Evolutionary conservation across 37 sponge, comb jelly and placozoan species (phyloP), one percentile per base, ranked within the genome.

Genomic region (Mnemiopsis leidyi): DNA sequence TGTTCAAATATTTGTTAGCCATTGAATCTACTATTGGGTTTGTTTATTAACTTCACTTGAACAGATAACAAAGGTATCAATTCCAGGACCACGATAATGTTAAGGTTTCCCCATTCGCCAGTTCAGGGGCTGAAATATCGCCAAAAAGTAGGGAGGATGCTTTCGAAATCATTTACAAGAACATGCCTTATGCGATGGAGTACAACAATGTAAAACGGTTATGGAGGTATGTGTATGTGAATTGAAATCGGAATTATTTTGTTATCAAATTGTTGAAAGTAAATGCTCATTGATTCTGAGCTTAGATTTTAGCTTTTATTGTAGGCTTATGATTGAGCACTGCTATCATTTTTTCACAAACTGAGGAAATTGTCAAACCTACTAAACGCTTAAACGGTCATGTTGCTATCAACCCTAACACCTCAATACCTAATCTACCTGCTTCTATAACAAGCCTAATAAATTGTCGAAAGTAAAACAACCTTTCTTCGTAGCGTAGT

Each of bases 91-190:
- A 24, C 48, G 25, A 23, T 25, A 85, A 38, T 39, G 36, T 85
- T 29, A 38, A 13, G 35, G 90, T 85, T 1, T 85, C 90, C 35
- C 90, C 90, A 38, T 85, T 85, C 23, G 90, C 61, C 39, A 37
- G 90, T 28, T 38, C 40, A 5, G 61, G 90, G 38, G 32, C 61
- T 40, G 36, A n/a, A 26, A 40, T 38, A 23, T 40, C 36, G 38
- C 61, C 90, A 36, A 40, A 38, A 23, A 39, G 29, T n/a, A 48
- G 13, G 13, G 61, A 48, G 5, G 0, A 28, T 2, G 9, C 2
- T 0, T 25, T 85, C 39, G 61, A 85, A n/a, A 85, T 85, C 23
- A 61, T 85, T 1, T 85, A 85, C 29, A 85, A 5, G 90, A 85
- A 85, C 90, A 85, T 61, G 1, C 90, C 90, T 18, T 85, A 36